phyloP scores from a whole-genome alignment of 2,113 vertebrate genomes.

The Mustelus asterias region DNA sequence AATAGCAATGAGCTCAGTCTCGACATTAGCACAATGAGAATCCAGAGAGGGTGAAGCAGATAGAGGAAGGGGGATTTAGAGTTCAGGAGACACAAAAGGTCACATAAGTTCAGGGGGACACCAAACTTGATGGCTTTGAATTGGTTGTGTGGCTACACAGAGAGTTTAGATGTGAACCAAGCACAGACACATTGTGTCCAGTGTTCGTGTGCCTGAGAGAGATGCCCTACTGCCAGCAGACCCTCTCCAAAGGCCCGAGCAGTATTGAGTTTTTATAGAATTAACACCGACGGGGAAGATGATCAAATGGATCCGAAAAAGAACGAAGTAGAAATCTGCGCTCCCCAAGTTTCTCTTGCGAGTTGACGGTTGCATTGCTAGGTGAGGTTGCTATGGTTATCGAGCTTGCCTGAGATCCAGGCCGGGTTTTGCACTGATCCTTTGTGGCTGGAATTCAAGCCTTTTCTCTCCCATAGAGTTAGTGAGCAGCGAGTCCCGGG shows the following conservation, averaged over 20 bases:
- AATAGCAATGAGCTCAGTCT: neutral
- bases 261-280: neutral
- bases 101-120: neutral
- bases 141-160: neutral
- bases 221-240: neutral
- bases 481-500: neutral
- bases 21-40: neutral
- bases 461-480: neutral
- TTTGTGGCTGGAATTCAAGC: neutral
- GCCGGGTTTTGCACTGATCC: neutral
- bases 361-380: neutral
- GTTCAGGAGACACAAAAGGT: neutral
- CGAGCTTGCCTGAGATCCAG: neutral
- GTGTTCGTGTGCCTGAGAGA: neutral
- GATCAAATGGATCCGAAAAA: neutral
- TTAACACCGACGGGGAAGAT: neutral
- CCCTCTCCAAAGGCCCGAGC: neutral
- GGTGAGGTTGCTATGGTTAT: constrained; percentile 27
- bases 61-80: neutral
- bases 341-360: neutral
- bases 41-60: neutral
- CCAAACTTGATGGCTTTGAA: neutral
- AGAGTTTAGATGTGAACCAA: neutral
- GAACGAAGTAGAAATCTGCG: neutral
- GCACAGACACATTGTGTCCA: neutral